Conservation (phyloP, 1,140 invertebrate genomes). For the Sitobion miscanthi region DNA sequence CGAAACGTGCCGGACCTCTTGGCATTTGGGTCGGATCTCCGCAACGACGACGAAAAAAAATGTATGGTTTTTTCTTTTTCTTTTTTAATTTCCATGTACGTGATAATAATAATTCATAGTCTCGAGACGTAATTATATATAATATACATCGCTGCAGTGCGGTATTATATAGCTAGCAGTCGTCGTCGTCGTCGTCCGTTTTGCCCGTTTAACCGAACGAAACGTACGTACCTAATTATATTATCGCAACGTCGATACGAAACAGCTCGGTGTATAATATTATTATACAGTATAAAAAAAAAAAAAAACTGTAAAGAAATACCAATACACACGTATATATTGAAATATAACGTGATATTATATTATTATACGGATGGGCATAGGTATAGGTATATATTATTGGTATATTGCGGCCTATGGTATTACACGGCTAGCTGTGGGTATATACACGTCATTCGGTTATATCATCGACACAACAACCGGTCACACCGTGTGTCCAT, state of each 20-base stretch:
- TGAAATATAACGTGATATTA: background rate
- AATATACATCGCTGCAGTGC: background rate
- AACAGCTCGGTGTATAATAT: background rate
- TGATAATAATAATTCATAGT: slow-evolving; percentile 16
- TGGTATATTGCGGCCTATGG: background rate
- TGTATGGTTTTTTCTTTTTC: background rate
- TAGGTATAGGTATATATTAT: background rate
- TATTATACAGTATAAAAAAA: background rate
- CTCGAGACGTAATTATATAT: background rate
- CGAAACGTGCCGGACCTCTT: background rate
- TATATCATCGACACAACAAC: background rate
- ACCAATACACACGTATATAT: background rate
- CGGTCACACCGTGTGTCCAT: background rate
- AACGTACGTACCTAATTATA: background rate
- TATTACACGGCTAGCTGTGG: background rate
- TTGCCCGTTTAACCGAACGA: background rate
- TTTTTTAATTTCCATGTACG: background rate
- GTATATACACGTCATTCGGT: background rate
- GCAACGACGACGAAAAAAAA: background rate
- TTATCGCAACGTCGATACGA: background rate
- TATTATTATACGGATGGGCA: background rate
- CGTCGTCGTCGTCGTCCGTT: background rate
- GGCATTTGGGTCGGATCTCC: background rate
- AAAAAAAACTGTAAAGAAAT: background rate
- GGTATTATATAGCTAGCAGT: background rate